Base-by-base conservation (phyloP, 2,888 invertebrate genomes). In the Agrotis exclamationis region DNA sequence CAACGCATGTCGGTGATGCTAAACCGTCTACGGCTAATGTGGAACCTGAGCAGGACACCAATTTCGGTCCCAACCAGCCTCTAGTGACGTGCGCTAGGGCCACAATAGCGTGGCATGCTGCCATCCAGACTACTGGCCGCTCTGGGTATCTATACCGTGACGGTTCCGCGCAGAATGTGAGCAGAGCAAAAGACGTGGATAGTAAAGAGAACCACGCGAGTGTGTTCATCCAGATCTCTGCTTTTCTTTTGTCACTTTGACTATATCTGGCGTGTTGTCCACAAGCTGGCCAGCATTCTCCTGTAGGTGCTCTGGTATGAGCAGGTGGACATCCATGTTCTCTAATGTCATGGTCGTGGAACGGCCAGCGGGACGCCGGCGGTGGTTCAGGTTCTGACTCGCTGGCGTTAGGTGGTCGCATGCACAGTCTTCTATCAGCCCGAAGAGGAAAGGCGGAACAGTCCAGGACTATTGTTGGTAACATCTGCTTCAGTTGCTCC, bases 141-240 rank as follows among this genome's bases (percentile, higher is more conserved):
- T 99, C 99, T 0, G 99, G 99, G 94, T 99, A 99, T 53, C 98
- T 97, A 91, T 99, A 99, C 65, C 99, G 96, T 50, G 97, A 97
- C 45, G 98, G 98, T 89, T 99, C 99, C 53, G 99, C 98, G 95
- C 98, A 97, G 93, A 99, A 99, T 0, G 99, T 99, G 63, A 98
- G 95, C 84, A 98, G 93, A 0, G 98, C 98, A 92, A 99, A 99
- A 0, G 98, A 96, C 0, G 99, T 98, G 20, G 99, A 97, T 1
- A 98, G 96, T 87, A 98, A 97, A 76, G 98, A 98, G 44, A 98
- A 92, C 91, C 98, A 97, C 0, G 98, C 98, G 94, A 98, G 97
- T 6, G 98, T 97, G 39, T 97, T 97, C 95, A 98, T 97, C 97
- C 98, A 98, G 24, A 97, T 96, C 90, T 97, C 97, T 0, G 97